Evolutionary conservation across 2,888 invertebrate species (phyloP).

Genomic region (Malacosoma neustria): DNA sequence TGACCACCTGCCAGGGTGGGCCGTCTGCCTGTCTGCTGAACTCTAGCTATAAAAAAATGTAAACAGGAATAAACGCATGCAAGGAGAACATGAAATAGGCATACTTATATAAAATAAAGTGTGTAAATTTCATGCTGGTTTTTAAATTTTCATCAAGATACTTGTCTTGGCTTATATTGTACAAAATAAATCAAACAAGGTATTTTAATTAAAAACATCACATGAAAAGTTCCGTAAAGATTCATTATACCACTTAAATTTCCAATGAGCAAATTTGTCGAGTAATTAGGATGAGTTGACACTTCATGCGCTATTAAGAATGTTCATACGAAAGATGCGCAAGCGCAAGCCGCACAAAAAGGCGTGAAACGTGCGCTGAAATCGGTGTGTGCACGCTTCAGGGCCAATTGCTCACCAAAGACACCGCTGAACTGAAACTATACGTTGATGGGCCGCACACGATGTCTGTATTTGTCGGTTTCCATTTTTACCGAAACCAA

Average conservation of each 20-base stretch:
- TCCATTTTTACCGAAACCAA: constrained; percentile 8
- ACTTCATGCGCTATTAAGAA: constrained; percentile 54
- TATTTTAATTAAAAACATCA: too few relatives aligned
- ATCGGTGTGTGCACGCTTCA: constrained; percentile 56
- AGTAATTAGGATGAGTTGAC: constrained; percentile 58
- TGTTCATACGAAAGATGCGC: constrained; percentile 39
- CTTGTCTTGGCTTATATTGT: too few relatives aligned
- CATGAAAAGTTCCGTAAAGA: neutral
- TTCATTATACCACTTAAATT: constrained; percentile 8
- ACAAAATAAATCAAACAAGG: too few relatives aligned
- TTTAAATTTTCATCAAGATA: too few relatives aligned
- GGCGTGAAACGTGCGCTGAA: constrained; percentile 63
- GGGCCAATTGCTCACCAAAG: constrained; percentile 58
- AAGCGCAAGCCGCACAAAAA: constrained; percentile 39
- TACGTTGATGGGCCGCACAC: constrained; percentile 63
- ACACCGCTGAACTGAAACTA: constrained; percentile 61
- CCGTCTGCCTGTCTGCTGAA: too few relatives aligned
- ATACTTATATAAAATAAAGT: too few relatives aligned
- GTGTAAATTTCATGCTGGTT: too few relatives aligned
- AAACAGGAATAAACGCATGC: too few relatives aligned
- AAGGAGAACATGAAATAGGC: too few relatives aligned
- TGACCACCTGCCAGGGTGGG: too few relatives aligned
- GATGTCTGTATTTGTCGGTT: constrained; percentile 22
- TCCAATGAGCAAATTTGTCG: constrained; percentile 1
- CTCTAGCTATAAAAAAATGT: too few relatives aligned